Evolutionary conservation across 2,888 invertebrate genomes (phyloP).

Genomic region (Peribatodes rhomboidaria): DNA sequence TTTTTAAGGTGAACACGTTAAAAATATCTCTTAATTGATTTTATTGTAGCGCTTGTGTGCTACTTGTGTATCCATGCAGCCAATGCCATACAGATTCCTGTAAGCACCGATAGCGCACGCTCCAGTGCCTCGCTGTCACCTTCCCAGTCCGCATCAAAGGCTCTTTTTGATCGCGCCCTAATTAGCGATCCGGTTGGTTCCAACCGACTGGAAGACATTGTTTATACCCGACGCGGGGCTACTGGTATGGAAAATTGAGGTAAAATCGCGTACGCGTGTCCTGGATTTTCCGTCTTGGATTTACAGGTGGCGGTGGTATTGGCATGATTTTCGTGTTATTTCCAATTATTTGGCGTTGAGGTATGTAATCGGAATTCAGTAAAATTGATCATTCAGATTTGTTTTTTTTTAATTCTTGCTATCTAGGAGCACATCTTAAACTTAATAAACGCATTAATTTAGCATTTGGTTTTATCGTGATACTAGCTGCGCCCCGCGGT

Average conservation of each 20-base stretch:
- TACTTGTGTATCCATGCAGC: neutral
- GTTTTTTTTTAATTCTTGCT: too few species aligned
- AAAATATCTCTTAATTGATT: too few species aligned
- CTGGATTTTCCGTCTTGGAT: slow-evolving; percentile 47
- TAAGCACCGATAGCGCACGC: slow-evolving; percentile 55
- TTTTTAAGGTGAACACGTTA: too few species aligned
- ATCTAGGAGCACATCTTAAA: too few species aligned
- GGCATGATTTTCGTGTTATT: too few species aligned
- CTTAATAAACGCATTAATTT: too few species aligned
- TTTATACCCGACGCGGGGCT: slow-evolving; percentile 76
- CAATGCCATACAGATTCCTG: slow-evolving; percentile 41
- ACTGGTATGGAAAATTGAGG: slow-evolving; percentile 83
- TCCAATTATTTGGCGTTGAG: too few species aligned
- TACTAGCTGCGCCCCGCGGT: too few species aligned
- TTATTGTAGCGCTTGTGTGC: too few species aligned
- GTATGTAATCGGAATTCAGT: neutral
- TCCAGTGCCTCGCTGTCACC: slow-evolving; percentile 72
- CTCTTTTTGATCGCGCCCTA: slow-evolving; percentile 79
- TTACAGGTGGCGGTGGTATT: slow-evolving; percentile 4
- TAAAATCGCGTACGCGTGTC: slow-evolving; percentile 68
- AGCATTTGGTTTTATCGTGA: too few species aligned
- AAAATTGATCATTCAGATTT: too few species aligned
- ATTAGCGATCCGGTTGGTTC: slow-evolving; percentile 79
- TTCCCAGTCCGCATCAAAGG: slow-evolving; percentile 82
- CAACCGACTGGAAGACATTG: slow-evolving; percentile 82